A percentile compares a stretch with the other conserved stretches of the same genome.
Conservation (phyloP, 2,113 vertebrate genomes). For the Elaphurus davidianus region DNA sequence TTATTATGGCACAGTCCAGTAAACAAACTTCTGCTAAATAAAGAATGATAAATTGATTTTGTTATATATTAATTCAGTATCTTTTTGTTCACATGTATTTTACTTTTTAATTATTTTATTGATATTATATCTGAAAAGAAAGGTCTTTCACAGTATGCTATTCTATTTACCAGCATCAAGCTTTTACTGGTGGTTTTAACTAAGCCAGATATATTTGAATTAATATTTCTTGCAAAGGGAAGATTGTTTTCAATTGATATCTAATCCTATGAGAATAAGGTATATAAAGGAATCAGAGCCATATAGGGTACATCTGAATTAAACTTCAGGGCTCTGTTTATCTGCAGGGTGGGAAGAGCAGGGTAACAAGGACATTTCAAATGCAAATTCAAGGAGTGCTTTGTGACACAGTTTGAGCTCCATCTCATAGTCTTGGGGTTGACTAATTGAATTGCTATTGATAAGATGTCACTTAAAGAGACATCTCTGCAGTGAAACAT, state of each 20-base stretch:
- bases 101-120: background rate
- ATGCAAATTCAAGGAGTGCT: slow-evolving; percentile 73
- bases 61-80: background rate
- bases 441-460: slow-evolving; percentile 94
- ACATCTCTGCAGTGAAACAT: slow-evolving; percentile 84
- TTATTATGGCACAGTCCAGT: background rate
- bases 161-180: background rate
- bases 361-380: slow-evolving; percentile 73
- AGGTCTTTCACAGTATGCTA: background rate
- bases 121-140: background rate
- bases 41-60: background rate
- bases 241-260: background rate
- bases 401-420: slow-evolving; percentile 71
- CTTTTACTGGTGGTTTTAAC: background rate
- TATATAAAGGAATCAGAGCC: background rate
- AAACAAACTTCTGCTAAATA: background rate
- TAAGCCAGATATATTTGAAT: background rate
- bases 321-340: background rate
- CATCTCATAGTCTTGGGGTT: slow-evolving; percentile 73
- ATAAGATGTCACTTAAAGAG: slow-evolving; percentile 88
- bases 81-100: background rate
- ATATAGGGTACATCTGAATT: background rate
- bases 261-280: background rate
- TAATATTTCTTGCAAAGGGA: background rate
- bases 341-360: background rate